A percentile compares a stretch with the other conserved stretches of the same genome.
Conservation (phyloP, 2,797 vertebrate species). For the Cynodonichthys magdalenae region DNA sequence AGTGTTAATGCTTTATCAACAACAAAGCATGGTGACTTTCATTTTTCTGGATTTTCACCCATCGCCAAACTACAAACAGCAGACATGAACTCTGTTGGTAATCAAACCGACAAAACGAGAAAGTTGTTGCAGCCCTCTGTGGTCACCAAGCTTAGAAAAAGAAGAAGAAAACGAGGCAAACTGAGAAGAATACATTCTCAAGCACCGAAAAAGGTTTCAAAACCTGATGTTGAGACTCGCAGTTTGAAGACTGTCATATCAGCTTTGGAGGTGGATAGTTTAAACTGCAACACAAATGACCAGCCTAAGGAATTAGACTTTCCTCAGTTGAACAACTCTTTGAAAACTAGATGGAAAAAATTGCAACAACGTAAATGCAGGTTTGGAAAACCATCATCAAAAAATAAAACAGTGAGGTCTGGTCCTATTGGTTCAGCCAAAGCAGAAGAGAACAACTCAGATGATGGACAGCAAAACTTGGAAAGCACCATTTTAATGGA, state of each 20-base stretch:
- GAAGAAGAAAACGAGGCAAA: constrained; percentile 33
- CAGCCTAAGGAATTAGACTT: constrained; percentile 13
- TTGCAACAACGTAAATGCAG: constrained; percentile 24
- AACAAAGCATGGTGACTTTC: constrained; percentile 36
- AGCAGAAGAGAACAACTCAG: constrained; percentile 10
- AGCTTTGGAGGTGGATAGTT: constrained; percentile 18
- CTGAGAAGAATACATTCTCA: constrained; percentile 7
- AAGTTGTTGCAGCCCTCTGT: constrained; percentile 22
- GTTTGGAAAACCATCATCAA: constrained; percentile 34
- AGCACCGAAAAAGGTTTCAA: constrained; percentile 17
- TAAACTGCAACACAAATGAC: constrained; percentile 11
- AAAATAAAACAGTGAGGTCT: constrained; percentile 29
- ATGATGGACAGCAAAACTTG: constrained; percentile 4
- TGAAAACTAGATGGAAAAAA: constrained; percentile 43
- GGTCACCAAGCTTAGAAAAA: constrained; percentile 24
- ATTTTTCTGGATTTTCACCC: constrained; percentile 37
- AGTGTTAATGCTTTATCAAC: constrained; percentile 22
- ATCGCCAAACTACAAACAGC: constrained; percentile 38
- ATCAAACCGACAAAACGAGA: constrained; percentile 26
- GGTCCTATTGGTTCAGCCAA: constrained; percentile 6
- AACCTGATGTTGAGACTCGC: constrained; percentile 25
- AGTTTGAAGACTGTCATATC: constrained; percentile 22
- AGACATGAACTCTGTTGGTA: constrained; percentile 25
- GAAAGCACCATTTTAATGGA: constrained; percentile 28
- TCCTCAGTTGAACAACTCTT: constrained; percentile 19